Base-by-base conservation (phyloP, 2,888 invertebrate genomes). In the Pristionchus exspectatus region DNA sequence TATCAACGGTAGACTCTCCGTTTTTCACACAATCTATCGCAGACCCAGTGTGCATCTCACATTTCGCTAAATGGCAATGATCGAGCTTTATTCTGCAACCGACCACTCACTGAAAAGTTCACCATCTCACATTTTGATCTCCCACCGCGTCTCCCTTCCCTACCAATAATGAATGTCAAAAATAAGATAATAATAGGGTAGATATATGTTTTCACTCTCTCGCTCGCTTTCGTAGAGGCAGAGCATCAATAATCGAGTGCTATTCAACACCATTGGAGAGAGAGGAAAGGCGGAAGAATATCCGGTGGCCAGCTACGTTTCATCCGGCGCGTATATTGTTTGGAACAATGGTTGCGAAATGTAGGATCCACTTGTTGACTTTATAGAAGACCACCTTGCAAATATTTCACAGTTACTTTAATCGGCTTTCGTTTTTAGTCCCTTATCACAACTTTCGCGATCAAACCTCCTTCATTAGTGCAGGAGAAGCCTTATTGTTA, bases 211-310 rank as follows among this genome's bases (percentile, higher is more conserved):
- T 74, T 74, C 72, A 21, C 59, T 74, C 74, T n/a, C n/a, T n/a
- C n/a, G n/a, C n/a, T 74, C 38, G 30, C 33, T 18, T 72, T 5
- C 38, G 2, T 74, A 38, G 74, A 38, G 74, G 38, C 38, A 33
- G 38, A 74, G 33, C 74, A 74, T 74, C 74, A 74, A 74, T 74
- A 74, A 74, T 74, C 74, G 74, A 74, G 74, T 74, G 74, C 74
- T 38, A 74, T 74, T 74, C 74, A 38, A 74, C 44, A 74, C 74
- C 74, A 69, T 69, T 30, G 5, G 12, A 69, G 69, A 33, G 30
- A 69, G 74, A 74, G 24, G 74, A 74, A 69, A 21, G 74, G 38
- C 14, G 38, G 38, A 33, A 50, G 10, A 10, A 74, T 33, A 74
- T 74, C 74, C 38, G 74, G 38, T 74, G 74, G 74, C 74, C 38